Percentiles rank a stretch among this genome's conserved stretches.
These are phyloP conservation scores for Caenorhabditis zanzibari DNA, from an alignment of 2,888 invertebrate species.

Conservation along the genomic window DNA sequence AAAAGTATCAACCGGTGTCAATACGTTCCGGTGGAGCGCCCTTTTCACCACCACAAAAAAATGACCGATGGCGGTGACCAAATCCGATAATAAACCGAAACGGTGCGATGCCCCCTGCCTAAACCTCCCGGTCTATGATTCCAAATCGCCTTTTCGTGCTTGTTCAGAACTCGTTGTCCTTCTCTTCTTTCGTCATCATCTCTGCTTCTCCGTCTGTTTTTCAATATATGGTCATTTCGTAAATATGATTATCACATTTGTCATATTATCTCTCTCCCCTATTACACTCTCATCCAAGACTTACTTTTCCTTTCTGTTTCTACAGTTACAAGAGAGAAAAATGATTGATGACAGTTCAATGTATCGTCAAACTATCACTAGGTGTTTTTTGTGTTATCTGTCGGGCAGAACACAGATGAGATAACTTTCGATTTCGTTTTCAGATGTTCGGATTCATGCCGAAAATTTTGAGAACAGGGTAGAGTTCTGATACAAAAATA, in stretches of 20 bases:
- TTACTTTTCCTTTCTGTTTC: conserved; percentile 40
- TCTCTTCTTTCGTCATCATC: conserved; percentile 25
- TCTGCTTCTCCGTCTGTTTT: conserved; percentile 13
- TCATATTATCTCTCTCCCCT: conserved; percentile 42
- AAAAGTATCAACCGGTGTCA: conserved; percentile 24
- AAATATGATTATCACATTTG: conserved; percentile 52
- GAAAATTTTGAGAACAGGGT: too few species aligned
- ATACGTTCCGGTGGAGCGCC: conserved; percentile 40
- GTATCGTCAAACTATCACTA: conserved; percentile 10
- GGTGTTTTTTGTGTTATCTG: conserved; percentile 14
- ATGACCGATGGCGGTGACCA: conserved; percentile 55
- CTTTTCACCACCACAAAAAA: conserved; percentile 33
- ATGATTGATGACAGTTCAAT: conserved; percentile 28
- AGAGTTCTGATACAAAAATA: too few species aligned
- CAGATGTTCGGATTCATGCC: neutral
- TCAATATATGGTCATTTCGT: conserved; percentile 45
- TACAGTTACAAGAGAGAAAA: conserved; percentile 7
- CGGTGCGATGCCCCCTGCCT: conserved; percentile 55
- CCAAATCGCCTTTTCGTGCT: conserved; percentile 59
- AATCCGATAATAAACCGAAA: conserved; percentile 63
- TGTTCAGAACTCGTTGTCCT: conserved; percentile 51
- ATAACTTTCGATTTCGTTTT: conserved; percentile 13
- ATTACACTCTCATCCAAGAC: conserved; percentile 42
- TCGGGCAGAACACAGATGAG: neutral
- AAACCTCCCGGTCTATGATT: conserved; percentile 39